Evolutionary conservation across 2,113 vertebrate species (phyloP).

Genomic region (Thalassoma bifasciatum): DNA sequence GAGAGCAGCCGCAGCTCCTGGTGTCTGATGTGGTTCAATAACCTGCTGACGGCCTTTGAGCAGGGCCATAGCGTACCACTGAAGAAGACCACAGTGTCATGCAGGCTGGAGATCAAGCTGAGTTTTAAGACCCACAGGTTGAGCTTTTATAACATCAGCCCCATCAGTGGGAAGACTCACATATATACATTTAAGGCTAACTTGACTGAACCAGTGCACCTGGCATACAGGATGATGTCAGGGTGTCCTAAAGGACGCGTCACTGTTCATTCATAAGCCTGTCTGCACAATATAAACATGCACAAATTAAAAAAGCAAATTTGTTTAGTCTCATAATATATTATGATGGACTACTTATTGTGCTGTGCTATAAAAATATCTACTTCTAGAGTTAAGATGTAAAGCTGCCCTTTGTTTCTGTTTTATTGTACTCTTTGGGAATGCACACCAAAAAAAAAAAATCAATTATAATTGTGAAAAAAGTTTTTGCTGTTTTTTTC

Average conservation of each 20-base stretch:
- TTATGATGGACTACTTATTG: background rate
- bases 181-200: constrained; percentile 81
- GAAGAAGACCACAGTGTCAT: constrained; percentile 74
- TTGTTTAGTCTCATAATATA: background rate
- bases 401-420: too few species aligned
- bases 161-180: constrained; percentile 75
- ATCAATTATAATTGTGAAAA: too few species aligned
- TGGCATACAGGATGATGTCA: constrained; percentile 86
- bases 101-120: constrained; percentile 78
- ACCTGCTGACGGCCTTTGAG: constrained; percentile 84
- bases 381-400: background rate
- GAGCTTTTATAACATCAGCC: constrained; percentile 83
- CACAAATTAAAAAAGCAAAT: background rate
- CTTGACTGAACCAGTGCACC: constrained; percentile 82
- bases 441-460: too few species aligned
- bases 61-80: constrained; percentile 75
- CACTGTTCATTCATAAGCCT: constrained; percentile 65
- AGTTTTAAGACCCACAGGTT: constrained; percentile 81
- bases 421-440: too few species aligned
- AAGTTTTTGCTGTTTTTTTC: too few species aligned
- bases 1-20: constrained; percentile 85
- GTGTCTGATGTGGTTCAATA: constrained; percentile 85
- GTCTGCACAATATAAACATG: background rate
- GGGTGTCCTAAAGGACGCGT: constrained; percentile 75
- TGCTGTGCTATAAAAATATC: background rate